These are phyloP conservation scores for Herpetotheres cachinnans DNA, from an alignment of 2,113 vertebrate species.

Conservation along the genomic window DNA sequence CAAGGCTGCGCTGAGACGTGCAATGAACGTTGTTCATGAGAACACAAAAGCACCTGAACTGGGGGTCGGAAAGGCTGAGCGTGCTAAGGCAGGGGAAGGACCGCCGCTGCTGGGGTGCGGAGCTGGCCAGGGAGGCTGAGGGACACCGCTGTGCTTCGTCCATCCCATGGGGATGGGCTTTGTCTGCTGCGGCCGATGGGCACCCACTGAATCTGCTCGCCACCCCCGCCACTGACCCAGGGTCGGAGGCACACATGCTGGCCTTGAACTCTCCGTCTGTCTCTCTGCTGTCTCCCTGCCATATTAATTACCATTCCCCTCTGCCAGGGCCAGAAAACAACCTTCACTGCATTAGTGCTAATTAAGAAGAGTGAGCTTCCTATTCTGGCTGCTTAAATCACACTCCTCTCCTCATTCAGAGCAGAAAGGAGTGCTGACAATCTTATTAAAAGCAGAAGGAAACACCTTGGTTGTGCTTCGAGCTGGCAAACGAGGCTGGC, in stretches of 20 bases:
- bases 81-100: neutral
- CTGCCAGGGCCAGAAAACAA: constrained; percentile 70
- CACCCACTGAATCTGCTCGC: neutral
- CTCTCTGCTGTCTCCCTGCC: constrained; percentile 61
- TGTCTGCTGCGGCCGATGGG: neutral
- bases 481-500: neutral
- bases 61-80: neutral
- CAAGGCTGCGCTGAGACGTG: neutral
- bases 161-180: constrained; percentile 5
- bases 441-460: constrained; percentile 51
- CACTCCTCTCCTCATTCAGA: neutral
- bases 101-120: neutral
- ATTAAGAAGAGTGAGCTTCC: constrained; percentile 73
- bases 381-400: constrained; percentile 43
- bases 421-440: constrained; percentile 54
- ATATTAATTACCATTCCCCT: constrained; percentile 76
- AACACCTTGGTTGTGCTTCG: neutral
- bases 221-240: constrained; percentile 35
- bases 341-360: constrained; percentile 74
- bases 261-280: constrained; percentile 75
- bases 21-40: neutral
- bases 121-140: neutral
- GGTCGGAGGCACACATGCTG: constrained; percentile 63
- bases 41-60: neutral
- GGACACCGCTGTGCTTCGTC: neutral